These are phyloP conservation scores for Nymphalis polychloros DNA, from an alignment of 2,888 invertebrate species.

Conservation along the genomic window DNA sequence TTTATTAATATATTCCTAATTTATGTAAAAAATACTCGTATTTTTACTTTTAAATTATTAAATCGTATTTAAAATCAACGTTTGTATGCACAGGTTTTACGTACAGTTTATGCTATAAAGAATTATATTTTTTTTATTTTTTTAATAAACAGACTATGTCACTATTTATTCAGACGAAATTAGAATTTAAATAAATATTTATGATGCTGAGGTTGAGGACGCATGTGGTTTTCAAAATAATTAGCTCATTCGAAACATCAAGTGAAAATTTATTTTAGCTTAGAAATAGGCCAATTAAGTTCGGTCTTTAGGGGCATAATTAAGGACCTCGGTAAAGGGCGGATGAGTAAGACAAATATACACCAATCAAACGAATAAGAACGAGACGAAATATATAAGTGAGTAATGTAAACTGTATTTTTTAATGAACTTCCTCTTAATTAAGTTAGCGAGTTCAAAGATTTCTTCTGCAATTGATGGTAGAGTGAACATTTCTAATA, in stretches of 20 bases:
- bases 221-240: slow-evolving; percentile 38
- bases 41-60: too few species aligned
- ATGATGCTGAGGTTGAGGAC: slow-evolving; percentile 2
- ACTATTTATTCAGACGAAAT: neutral
- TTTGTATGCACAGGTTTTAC: too few species aligned
- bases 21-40: too few species aligned
- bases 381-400: slow-evolving; percentile 26
- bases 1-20: too few species aligned
- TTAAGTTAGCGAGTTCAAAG: slow-evolving; percentile 39
- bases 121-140: too few species aligned
- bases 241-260: slow-evolving; percentile 40
- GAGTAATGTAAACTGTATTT: slow-evolving; percentile 33
- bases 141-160: too few species aligned
- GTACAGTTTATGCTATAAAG: too few species aligned
- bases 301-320: slow-evolving; percentile 45
- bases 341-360: slow-evolving; percentile 34
- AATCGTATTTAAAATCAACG: too few species aligned
- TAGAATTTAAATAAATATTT: slow-evolving; percentile 3
- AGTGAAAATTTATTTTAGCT: slow-evolving; percentile 44
- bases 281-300: slow-evolving; percentile 46
- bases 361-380: slow-evolving; percentile 1
- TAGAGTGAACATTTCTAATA: slow-evolving; percentile 26
- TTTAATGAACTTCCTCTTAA: slow-evolving; percentile 42
- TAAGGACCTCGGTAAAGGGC: slow-evolving; percentile 43
- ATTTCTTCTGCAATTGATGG: slow-evolving; percentile 36